Percentiles rank a stretch among this genome's conserved stretches.
These are phyloP conservation scores for Drosophila malerkotliana DNA, from an alignment of 1,140 invertebrate species.

Conservation along the genomic window DNA sequence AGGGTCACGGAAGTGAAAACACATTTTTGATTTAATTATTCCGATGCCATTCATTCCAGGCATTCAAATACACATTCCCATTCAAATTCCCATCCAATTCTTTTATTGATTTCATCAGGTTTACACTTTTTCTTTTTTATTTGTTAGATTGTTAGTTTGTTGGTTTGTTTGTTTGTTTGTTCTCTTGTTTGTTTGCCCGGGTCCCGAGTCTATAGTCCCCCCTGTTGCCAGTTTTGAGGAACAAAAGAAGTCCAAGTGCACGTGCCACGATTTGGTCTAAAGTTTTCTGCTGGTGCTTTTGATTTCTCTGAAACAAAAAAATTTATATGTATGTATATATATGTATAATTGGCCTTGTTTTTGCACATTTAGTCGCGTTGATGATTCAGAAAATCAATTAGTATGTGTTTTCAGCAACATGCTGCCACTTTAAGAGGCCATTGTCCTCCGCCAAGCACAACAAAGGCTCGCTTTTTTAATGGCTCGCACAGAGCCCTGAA, in stretches of 20 bases:
- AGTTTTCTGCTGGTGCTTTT: constrained; percentile 3
- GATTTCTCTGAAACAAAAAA: not conserved
- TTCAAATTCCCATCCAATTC: not conserved
- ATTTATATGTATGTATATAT: not conserved
- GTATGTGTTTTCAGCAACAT: constrained; percentile 14
- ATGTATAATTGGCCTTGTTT: not conserved
- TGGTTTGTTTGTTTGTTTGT: not conserved
- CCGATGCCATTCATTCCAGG: not conserved
- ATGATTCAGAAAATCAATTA: constrained; percentile 5
- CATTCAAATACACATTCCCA: not conserved
- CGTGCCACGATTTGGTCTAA: not conserved
- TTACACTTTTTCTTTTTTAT: not conserved
- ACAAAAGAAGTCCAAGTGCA: constrained; percentile 1
- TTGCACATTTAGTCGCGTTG: not conserved
- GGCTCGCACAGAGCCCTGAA: too few relatives aligned
- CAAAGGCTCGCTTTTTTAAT: too few relatives aligned
- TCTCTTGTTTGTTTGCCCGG: not conserved
- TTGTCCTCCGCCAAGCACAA: not conserved
- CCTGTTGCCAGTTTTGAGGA: not conserved
- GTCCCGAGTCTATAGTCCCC: not conserved
- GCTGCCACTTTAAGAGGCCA: constrained; percentile 8
- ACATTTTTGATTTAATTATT: constrained; percentile 40
- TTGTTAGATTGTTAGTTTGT: constrained; percentile 5
- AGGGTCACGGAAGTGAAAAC: constrained; percentile 19
- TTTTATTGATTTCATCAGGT: constrained; percentile 8